Evolutionary conservation across 2,113 vertebrate species (phyloP).

Genomic region (cat (Felis catus)): DNA sequence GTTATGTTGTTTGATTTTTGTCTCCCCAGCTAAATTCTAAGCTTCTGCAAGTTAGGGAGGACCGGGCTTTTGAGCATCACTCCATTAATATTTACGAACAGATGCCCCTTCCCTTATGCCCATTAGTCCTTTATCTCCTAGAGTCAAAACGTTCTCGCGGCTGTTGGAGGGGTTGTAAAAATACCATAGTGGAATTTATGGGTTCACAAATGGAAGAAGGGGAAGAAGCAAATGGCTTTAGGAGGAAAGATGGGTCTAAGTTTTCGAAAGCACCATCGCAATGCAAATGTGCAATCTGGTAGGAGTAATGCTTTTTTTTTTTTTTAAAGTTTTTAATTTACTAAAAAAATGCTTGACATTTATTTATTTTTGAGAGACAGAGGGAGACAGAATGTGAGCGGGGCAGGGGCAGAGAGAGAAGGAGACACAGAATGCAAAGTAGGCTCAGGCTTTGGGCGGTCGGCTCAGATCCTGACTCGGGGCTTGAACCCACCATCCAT

Average conservation of each 20-base stretch:
- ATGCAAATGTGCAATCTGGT: constrained; percentile 8
- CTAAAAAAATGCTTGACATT: no score
- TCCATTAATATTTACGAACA: background rate
- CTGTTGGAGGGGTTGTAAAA: background rate
- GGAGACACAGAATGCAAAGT: no score
- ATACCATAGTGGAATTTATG: background rate
- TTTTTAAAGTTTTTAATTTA: background rate
- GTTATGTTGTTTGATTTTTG: constrained; percentile 13
- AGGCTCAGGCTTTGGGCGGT: no score
- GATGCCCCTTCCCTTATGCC: background rate
- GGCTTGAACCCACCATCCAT: no score
- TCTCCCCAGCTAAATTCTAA: background rate
- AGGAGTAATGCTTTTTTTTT: background rate
- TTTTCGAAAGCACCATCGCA: background rate
- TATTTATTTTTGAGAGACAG: no score
- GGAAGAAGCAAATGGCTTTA: background rate
- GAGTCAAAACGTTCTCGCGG: background rate
- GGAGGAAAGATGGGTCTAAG: background rate
- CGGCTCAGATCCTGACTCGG: no score
- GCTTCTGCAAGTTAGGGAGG: background rate
- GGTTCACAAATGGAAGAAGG: background rate
- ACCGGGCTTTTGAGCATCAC: background rate
- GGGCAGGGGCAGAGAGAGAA: no score
- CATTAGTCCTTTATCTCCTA: background rate
- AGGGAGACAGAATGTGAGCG: no score